Conservation (phyloP, 1,140 invertebrate species). For the Stenopsyche tienmushanensis region DNA sequence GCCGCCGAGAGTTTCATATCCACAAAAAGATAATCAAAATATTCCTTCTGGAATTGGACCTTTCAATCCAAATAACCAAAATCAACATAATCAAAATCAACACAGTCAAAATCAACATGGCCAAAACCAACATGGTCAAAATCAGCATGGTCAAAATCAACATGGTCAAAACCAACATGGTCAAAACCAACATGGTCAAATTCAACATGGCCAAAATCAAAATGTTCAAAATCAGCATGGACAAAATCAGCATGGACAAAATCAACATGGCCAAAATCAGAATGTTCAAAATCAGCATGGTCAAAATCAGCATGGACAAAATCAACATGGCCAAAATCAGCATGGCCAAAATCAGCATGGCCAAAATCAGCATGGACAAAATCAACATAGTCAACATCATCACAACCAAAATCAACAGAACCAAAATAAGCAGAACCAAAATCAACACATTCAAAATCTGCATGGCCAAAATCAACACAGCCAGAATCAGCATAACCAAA, state of each 20-base stretch:
- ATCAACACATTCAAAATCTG: conserved; percentile 22
- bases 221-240: no score
- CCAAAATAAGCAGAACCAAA: not conserved
- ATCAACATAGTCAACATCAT: not conserved
- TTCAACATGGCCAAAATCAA: not conserved
- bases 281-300: not conserved
- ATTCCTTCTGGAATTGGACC: not conserved
- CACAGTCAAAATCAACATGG: not conserved
- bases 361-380: conserved; percentile 15
- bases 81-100: not conserved
- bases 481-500: not conserved
- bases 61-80: conserved; percentile 15
- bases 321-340: not conserved
- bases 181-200: not conserved
- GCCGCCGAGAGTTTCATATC: conserved; percentile 26
- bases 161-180: not conserved
- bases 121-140: not conserved
- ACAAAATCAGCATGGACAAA: not conserved
- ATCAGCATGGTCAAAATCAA: not conserved
- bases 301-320: not conserved
- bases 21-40: conserved; percentile 16
- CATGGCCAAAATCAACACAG: conserved; percentile 5
- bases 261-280: not conserved
- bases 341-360: conserved; percentile 11
- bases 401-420: conserved; percentile 3